A percentile compares a stretch with the other conserved stretches of the same genome.
These are phyloP conservation scores for Gobius niger DNA, from an alignment of 2,113 vertebrate genomes.

Conservation along the genomic window DNA sequence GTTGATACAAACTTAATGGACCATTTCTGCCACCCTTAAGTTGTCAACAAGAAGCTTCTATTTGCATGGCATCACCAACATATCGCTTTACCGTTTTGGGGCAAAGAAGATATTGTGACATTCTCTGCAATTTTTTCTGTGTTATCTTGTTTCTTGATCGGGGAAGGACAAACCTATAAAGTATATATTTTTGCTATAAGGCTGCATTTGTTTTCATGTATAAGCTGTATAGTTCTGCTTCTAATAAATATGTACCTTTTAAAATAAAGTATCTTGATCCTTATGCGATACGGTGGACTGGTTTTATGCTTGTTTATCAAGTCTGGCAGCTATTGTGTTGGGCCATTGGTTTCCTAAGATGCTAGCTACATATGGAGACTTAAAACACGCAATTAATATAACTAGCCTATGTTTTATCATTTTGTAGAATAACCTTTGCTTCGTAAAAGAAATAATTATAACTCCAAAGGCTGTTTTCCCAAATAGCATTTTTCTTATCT, in stretches of 20 bases:
- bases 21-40: constrained; percentile 42
- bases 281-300: constrained; percentile 51
- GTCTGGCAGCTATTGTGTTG: too few relatives aligned
- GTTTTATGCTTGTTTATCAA: constrained; percentile 33
- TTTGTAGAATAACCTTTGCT: too few relatives aligned
- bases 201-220: constrained; percentile 76
- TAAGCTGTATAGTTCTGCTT: constrained; percentile 74
- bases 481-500: too few relatives aligned
- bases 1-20: constrained; percentile 29
- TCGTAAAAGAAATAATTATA: too few relatives aligned
- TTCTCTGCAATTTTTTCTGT: constrained; percentile 63
- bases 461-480: too few relatives aligned
- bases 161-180: constrained; percentile 72
- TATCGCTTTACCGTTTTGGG: constrained; percentile 70
- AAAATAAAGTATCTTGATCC: constrained; percentile 39
- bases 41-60: constrained; percentile 48
- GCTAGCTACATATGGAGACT: too few relatives aligned
- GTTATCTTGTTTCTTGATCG: constrained; percentile 51
- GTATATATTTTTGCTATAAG: constrained; percentile 83
- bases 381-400: too few relatives aligned
- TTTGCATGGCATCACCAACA: constrained; percentile 73
- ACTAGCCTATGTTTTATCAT: too few relatives aligned
- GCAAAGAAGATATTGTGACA: constrained; percentile 70
- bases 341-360: too few relatives aligned
- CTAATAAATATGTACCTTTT: constrained; percentile 58